Evolutionary conservation across 2,797 vertebrate genomes (phyloP).

Genomic region (Manis javanica): DNA sequence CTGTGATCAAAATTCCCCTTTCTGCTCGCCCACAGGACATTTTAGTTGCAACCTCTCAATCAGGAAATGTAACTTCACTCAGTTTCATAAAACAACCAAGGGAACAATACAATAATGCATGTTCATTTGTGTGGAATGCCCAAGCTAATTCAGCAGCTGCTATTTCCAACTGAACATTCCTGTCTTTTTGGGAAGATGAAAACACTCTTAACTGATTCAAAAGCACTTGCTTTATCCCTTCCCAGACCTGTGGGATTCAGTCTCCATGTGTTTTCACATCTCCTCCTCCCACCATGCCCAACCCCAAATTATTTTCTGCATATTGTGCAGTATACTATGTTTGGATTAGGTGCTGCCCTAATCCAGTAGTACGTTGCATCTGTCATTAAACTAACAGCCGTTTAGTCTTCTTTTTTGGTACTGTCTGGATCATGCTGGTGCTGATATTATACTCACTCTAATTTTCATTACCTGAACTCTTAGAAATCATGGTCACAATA

Average conservation of each 20-base stretch:
- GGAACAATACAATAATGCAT: not conserved
- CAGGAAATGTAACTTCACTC: not conserved
- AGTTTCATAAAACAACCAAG: not conserved
- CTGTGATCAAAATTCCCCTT: not conserved
- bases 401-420: not conserved
- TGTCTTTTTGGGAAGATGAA: not conserved
- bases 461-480: not conserved
- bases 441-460: not conserved
- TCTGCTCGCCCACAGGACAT: not conserved
- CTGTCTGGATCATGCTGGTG: not conserved
- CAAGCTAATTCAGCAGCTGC: not conserved
- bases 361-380: not conserved
- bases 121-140: not conserved
- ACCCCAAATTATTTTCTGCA: not conserved
- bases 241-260: not conserved
- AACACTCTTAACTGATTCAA: not conserved
- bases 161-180: not conserved
- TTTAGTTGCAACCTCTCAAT: slow-evolving; percentile 19
- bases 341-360: not conserved
- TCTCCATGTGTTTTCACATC: not conserved
- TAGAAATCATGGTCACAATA: slow-evolving; percentile 8
- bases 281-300: not conserved
- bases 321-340: not conserved
- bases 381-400: not conserved
- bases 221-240: not conserved